Base-by-base conservation (phyloP, 2,797 vertebrate species). In the Avahi laniger region DNA sequence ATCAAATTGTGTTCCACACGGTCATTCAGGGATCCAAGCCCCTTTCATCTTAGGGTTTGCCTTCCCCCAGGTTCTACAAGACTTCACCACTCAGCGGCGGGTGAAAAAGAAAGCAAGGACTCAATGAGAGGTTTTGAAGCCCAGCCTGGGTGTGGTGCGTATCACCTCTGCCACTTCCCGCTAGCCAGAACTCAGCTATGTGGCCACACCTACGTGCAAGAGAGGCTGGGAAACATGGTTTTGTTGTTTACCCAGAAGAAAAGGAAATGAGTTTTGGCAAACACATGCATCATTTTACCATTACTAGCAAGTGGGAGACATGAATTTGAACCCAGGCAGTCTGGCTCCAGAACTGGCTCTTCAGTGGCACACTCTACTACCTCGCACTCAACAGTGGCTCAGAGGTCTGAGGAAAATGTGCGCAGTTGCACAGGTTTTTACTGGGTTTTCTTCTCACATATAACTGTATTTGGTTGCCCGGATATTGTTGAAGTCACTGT, bases 231-330 rank as follows among this genome's bases (percentile, higher is more conserved):
- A 89, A 54, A 59, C 12, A 20, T 38, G 72, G 59, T 35, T 63
- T 43, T 63, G 28, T 67, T 80, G 28, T 93, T 61, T 69, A 22
- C 72, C 30, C 14, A 5, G n/a, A 82, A 76, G 69, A 48, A 92
- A 72, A 92, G 72, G 61, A 95, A 93, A 57, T 72, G 7, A 6
- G 57, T n/a, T 86, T 63, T 89, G 85, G 57, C 70, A 90, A 79
- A 69, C 24, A 30, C 2, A 3, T 30, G 57, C 3, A 5, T 83
- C 1, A 1, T 63, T 92, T 69, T 59, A n/a, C 52, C 30, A 12
- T 30, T 79, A 3, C 43, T 28, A 26, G 33, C 38, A 33, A 93
- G 33, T n/a, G 43, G 50, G 89, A 79, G 82, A n/a, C 15, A 0
- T 35, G 22, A 46, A n/a, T 91, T 89, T 91, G 89, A 92, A 89